Base-by-base conservation (phyloP, 2,113 vertebrate genomes). In the Machaerirhynchus nigripectus region DNA sequence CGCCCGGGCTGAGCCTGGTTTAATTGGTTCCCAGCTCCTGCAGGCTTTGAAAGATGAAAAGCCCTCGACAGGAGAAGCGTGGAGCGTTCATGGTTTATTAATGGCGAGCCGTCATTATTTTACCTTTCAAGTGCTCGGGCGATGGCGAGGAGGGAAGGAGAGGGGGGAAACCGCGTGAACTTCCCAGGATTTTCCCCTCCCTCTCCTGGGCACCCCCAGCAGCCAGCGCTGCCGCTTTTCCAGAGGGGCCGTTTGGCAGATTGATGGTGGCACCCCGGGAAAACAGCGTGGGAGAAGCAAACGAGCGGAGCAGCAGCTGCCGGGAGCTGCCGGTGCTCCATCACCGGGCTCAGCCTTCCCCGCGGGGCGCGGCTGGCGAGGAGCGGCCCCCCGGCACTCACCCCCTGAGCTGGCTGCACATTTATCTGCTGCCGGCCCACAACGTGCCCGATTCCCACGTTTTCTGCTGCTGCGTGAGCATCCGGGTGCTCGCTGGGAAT, bases 1-100 rank as follows among this genome's bases (percentile, higher is more conserved):
- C 4, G 0, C 44, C 13, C 0, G 7, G 55, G 35, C 46, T n/a
- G 46, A 15, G 83, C 68, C 65, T 6, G 33, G 5, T 90, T 63
- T 97, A 96, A 95, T 97, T 97, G 95, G 73, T 78, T 80, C 63
- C 42, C 10, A 17, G 33, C 92, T 93, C 89, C 92, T 82, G 92
- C 81, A 76, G 87, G 93, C 96, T 96, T 70, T 70, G 82, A 39
- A 77, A 90, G 94, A 96, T 96, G 92, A 97, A 96, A 97, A 95
- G 92, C 67, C 73, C 87, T 95, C 39, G 3, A 24, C 65, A 22
- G 92, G 90, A 84, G 31, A 70, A 91, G 57, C 16, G 89, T 84
- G 70, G 90, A 71, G 95, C 7, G 9, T 30, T 96, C 91, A 97
- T 97, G 95, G 93, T 91, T 97, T 96, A 97, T 97, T 97, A 93